phyloP scores from a whole-genome alignment of 2,797 vertebrate species.

The Centropyge bicolor region DNA sequence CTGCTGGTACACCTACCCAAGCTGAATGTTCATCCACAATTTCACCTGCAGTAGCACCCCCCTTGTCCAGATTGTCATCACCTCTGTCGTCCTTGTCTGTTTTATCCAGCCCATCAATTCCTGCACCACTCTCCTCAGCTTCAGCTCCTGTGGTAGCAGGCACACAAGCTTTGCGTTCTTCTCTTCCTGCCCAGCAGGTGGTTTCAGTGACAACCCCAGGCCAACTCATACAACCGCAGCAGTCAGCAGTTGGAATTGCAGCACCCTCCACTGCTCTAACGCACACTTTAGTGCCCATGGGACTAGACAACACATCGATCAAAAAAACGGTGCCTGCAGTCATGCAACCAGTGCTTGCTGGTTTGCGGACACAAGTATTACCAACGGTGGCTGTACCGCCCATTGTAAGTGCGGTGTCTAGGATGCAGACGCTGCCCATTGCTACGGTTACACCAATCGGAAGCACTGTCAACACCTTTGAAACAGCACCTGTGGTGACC shows the following conservation, averaged over 20 bases:
- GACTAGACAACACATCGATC: slow-evolving; percentile 49
- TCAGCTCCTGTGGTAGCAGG: slow-evolving; percentile 41
- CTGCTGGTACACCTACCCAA: slow-evolving; percentile 28
- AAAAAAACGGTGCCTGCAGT: slow-evolving; percentile 57
- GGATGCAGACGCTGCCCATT: slow-evolving; percentile 80
- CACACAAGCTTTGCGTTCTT: slow-evolving; percentile 45
- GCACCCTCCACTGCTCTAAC: slow-evolving; percentile 55
- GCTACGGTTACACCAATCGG: slow-evolving; percentile 84
- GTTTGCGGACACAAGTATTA: slow-evolving; percentile 68
- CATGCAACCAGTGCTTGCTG: slow-evolving; percentile 59
- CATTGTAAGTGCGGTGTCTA: slow-evolving; percentile 67
- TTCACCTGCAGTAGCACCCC: slow-evolving; percentile 32
- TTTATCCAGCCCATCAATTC: slow-evolving; percentile 47
- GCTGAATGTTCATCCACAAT: slow-evolving; percentile 52
- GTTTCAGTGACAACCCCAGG: slow-evolving; percentile 38
- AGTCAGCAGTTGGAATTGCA: slow-evolving; percentile 51
- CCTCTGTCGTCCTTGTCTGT: slow-evolving; percentile 53
- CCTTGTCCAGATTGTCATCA: slow-evolving; percentile 51
- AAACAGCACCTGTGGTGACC: slow-evolving; percentile 71
- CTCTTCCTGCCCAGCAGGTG: slow-evolving; percentile 59
- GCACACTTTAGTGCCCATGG: slow-evolving; percentile 54
- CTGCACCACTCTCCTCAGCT: slow-evolving; percentile 31
- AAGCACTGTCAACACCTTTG: slow-evolving; percentile 77
- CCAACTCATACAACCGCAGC: slow-evolving; percentile 50
- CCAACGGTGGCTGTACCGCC: slow-evolving; percentile 75